A percentile compares a stretch with the other conserved stretches of the same genome.
Conservation (phyloP, 2,888 invertebrate genomes). For the Chymomyza procnemis region DNA sequence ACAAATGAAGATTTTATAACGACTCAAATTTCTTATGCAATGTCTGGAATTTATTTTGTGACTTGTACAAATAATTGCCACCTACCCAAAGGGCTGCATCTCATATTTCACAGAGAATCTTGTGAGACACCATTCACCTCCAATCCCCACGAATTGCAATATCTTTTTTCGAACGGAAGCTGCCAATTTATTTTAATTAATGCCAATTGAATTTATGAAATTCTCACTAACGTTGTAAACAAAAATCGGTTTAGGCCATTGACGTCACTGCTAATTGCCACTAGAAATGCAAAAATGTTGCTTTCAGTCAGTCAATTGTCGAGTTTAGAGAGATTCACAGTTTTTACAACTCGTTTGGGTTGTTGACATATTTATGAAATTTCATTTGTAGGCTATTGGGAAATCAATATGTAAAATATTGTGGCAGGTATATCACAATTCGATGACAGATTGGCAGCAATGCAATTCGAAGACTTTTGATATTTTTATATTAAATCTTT, state of each 20-base stretch:
- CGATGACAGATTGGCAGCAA: neutral
- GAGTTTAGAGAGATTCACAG: constrained; percentile 2
- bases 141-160: neutral
- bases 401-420: neutral
- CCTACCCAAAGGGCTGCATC: too few relatives aligned
- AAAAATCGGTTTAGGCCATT: constrained; percentile 28
- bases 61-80: too few relatives aligned
- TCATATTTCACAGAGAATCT: neutral
- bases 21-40: too few relatives aligned
- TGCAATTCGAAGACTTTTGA: neutral
- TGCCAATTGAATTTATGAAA: constrained; percentile 15
- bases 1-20: too few relatives aligned
- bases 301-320: constrained; percentile 2
- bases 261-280: constrained; percentile 57
- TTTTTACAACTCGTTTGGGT: neutral
- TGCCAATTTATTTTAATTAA: constrained; percentile 69
- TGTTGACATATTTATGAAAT: constrained; percentile 2
- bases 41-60: too few relatives aligned
- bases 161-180: too few relatives aligned
- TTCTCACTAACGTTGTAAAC: constrained; percentile 7
- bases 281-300: constrained; percentile 31
- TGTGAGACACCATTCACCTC: neutral
- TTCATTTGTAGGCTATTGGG: neutral
- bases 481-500: neutral
- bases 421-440: neutral